Conservation (phyloP, 2,888 invertebrate species). For the Archaeoteleia sp. region DNA sequence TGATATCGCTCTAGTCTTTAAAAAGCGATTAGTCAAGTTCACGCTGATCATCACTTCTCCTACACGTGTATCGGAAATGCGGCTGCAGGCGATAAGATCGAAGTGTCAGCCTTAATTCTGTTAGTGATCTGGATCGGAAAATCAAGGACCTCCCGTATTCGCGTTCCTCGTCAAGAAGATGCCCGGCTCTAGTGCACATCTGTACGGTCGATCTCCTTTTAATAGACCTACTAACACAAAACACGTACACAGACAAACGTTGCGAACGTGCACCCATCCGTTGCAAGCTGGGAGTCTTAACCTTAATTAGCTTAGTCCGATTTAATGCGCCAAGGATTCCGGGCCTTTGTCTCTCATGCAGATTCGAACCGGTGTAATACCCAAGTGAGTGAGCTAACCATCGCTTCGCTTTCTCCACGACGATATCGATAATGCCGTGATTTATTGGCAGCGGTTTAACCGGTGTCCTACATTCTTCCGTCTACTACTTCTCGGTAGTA, state of each 20-base stretch:
- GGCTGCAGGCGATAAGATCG: too few species aligned
- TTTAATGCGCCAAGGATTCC: constrained; percentile 57
- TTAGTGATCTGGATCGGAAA: too few species aligned
- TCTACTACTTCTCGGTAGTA: constrained; percentile 28
- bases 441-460: constrained; percentile 60
- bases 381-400: constrained; percentile 48
- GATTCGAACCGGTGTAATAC: constrained; percentile 19
- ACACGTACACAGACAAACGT: neutral
- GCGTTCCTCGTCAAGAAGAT: too few species aligned
- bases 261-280: constrained; percentile 4
- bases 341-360: constrained; percentile 58
- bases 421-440: constrained; percentile 64
- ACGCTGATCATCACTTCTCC: constrained; percentile 4
- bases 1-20: neutral
- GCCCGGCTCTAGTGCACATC: too few species aligned
- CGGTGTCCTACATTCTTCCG: constrained; percentile 64
- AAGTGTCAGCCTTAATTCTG: too few species aligned
- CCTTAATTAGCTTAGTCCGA: constrained; percentile 63
- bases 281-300: constrained; percentile 52
- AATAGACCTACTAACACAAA: neutral
- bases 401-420: constrained; percentile 60
- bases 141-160: too few species aligned
- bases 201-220: too few species aligned
- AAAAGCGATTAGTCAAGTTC: constrained; percentile 7
- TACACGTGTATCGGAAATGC: constrained; percentile 6